Conservation (phyloP, 2,797 vertebrate species). For the Hypotaenidia philippensis region DNA sequence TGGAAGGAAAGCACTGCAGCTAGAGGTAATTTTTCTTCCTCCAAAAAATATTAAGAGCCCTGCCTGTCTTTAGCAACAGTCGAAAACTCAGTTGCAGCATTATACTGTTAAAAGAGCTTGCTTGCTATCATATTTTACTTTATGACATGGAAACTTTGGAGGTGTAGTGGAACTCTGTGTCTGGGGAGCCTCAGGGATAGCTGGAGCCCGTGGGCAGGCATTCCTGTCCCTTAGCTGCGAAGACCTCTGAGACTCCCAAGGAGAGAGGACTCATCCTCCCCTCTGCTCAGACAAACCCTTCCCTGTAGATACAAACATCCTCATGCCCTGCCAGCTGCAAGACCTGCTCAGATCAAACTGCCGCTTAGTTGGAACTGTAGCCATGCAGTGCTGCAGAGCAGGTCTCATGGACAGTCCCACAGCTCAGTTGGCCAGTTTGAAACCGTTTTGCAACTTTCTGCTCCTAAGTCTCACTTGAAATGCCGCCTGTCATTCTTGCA, state of each 20-base stretch:
- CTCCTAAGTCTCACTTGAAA: neutral
- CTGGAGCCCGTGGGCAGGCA: neutral
- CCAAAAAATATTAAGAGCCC: neutral
- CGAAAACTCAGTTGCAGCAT: neutral
- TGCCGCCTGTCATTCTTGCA: fast-evolving
- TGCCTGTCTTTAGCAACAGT: neutral
- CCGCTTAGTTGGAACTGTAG: neutral
- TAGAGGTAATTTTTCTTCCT: neutral
- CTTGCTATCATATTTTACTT: neutral
- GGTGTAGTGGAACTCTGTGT: neutral
- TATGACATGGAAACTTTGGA: neutral
- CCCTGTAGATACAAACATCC: neutral
- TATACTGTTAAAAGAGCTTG: neutral
- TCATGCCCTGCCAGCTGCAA: neutral
- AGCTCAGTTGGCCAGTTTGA: neutral
- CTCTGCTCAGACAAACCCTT: neutral
- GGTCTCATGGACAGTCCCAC: neutral
- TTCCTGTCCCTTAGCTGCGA: neutral
- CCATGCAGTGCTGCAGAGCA: neutral
- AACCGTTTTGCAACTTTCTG: neutral
- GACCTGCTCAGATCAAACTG: neutral
- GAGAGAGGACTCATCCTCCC: neutral
- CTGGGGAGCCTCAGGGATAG: neutral
- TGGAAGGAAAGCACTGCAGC: neutral
- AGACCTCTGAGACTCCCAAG: neutral